Percentiles rank a stretch among this genome's conserved stretches.
Conservation (phyloP, 2,113 vertebrate species). For the Cettia cetti region DNA sequence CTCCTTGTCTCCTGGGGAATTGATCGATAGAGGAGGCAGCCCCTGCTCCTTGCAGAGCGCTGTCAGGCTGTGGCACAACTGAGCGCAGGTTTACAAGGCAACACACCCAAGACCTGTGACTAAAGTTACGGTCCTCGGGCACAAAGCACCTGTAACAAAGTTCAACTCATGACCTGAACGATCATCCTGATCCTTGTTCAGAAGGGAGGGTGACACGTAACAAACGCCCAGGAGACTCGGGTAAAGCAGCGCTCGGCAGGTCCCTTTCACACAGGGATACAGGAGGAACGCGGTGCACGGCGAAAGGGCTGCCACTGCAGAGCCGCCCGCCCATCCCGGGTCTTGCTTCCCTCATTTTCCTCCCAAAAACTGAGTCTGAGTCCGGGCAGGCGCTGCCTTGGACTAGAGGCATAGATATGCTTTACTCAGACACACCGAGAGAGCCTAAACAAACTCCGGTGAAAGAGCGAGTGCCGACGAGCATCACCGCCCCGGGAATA, state of each 20-base stretch:
- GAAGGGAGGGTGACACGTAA: neutral
- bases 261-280: neutral
- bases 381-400: fast-evolving
- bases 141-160: neutral
- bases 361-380: neutral
- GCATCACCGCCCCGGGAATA: neutral
- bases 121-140: neutral
- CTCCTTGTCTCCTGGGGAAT: neutral
- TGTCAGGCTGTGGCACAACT: neutral
- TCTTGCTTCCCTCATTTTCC: neutral
- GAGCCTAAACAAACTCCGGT: neutral
- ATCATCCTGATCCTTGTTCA: fast-evolving
- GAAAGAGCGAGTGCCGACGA: fast-evolving
- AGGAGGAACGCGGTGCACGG: fast-evolving
- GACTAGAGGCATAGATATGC: fast-evolving
- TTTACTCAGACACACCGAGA: neutral
- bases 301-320: fast-evolving
- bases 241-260: too few species aligned
- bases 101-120: fast-evolving
- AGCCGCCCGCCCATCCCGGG: neutral
- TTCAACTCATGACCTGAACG: fast-evolving
- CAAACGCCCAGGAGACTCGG: fast-evolving
- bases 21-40: neutral
- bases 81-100: fast-evolving
- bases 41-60: fast-evolving